Conservation (phyloP, 2,797 vertebrate genomes). For the Hybognathus amarus region DNA sequence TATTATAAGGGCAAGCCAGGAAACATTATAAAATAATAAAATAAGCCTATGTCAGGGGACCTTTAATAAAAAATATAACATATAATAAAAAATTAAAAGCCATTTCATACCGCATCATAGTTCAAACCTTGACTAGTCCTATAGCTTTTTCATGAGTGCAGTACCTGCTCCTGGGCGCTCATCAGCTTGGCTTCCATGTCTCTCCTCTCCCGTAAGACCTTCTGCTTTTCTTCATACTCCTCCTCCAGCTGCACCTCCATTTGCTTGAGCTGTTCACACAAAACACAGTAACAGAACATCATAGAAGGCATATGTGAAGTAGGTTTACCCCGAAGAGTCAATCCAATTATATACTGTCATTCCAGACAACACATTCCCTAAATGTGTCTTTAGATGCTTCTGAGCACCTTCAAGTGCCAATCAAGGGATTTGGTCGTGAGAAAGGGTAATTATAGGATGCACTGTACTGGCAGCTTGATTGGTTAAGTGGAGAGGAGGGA, state of each 20-base stretch:
- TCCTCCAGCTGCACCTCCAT: conserved; percentile 97
- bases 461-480: conserved; percentile 47
- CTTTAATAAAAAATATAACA: too few species aligned
- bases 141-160: background rate
- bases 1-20: too few species aligned
- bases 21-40: too few species aligned
- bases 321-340: conserved; percentile 1
- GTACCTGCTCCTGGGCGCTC: conserved; percentile 88
- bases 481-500: conserved; percentile 46
- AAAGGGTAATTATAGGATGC: conserved; percentile 49
- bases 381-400: conserved; percentile 29
- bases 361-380: conserved; percentile 17
- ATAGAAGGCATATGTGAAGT: conserved; percentile 14
- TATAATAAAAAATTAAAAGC: too few species aligned
- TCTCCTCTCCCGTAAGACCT: conserved; percentile 92
- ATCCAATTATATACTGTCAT: conserved; percentile 31
- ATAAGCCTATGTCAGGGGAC: too few species aligned
- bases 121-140: background rate
- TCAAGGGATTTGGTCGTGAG: conserved; percentile 1
- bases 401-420: conserved; percentile 41
- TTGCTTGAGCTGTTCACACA: conserved; percentile 85
- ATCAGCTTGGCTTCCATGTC: conserved; percentile 91
- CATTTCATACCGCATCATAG: background rate
- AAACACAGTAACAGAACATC: conserved; percentile 34
- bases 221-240: conserved; percentile 96